phyloP scores from a whole-genome alignment of 2,113 vertebrate species.

The Riparia riparia region DNA sequence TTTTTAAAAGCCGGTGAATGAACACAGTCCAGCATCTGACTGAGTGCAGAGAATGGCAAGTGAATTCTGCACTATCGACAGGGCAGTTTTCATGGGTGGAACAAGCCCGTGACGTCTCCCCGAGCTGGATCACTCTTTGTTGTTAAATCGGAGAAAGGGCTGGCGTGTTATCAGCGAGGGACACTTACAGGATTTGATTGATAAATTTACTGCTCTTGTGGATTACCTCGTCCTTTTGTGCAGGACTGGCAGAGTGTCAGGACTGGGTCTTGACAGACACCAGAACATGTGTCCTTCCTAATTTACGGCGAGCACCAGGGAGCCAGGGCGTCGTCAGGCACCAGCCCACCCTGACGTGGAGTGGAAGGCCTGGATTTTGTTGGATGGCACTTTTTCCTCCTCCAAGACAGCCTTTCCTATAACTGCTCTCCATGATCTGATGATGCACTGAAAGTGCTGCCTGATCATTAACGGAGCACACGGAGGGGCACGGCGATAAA shows the following conservation, averaged over 20 bases:
- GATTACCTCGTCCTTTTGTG: constrained; percentile 69
- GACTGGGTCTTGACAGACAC: constrained; percentile 58
- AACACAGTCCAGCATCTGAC: background rate
- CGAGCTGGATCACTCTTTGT: background rate
- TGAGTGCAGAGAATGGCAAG: background rate
- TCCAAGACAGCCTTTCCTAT: constrained; percentile 35
- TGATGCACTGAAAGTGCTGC: constrained; percentile 6
- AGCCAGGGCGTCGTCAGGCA: background rate
- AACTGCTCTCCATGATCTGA: constrained; percentile 35
- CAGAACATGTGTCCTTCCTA: constrained; percentile 55
- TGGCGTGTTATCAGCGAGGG: constrained; percentile 55
- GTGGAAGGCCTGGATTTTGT: constrained; percentile 53
- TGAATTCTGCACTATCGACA: background rate
- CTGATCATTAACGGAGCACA: background rate
- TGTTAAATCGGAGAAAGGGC: constrained; percentile 43
- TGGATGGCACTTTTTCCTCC: constrained; percentile 48
- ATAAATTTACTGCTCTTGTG: constrained; percentile 68
- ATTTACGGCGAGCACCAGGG: constrained; percentile 34
- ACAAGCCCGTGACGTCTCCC: background rate
- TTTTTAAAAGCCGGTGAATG: constrained; percentile 1
- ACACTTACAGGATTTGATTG: constrained; percentile 65
- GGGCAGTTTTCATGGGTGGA: background rate
- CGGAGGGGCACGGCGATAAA: background rate
- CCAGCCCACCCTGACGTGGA: constrained; percentile 13
- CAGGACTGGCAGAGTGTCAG: constrained; percentile 66